Conservation (phyloP, 2,797 vertebrate species). For the Otolemur crassicaudatus region DNA sequence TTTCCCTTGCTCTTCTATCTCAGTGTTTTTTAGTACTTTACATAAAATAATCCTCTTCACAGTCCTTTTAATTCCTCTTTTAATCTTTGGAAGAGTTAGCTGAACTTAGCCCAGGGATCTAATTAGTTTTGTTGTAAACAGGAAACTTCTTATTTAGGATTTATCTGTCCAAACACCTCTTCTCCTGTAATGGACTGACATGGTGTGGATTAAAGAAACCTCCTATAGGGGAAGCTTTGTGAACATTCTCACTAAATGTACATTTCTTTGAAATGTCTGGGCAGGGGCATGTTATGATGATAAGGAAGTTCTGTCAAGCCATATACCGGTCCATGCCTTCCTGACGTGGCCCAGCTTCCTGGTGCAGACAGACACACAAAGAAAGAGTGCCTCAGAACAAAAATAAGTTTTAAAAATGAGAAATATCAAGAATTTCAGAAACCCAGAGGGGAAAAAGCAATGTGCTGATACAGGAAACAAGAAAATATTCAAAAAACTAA, state of each 20-base stretch:
- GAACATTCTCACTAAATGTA: slow-evolving; percentile 10
- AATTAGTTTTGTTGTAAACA: slow-evolving; percentile 48
- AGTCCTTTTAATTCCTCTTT: slow-evolving; percentile 30
- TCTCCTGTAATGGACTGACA: neutral
- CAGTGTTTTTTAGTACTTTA: slow-evolving; percentile 33
- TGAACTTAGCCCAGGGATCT: neutral
- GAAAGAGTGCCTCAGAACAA: slow-evolving; percentile 44
- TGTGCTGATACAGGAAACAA: neutral
- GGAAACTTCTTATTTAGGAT: neutral
- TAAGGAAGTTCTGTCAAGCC: slow-evolving; percentile 61
- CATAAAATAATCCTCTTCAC: slow-evolving; percentile 10
- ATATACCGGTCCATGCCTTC: slow-evolving; percentile 44
- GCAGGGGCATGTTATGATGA: neutral
- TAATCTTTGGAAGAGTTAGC: neutral
- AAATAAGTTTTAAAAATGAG: slow-evolving; percentile 60
- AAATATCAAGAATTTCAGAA: slow-evolving; percentile 72
- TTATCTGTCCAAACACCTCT: neutral
- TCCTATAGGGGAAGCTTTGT: neutral
- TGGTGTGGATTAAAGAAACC: slow-evolving; percentile 45
- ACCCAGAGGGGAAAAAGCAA: slow-evolving; percentile 14
- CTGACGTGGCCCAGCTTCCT: slow-evolving; percentile 37
- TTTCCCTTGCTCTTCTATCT: neutral
- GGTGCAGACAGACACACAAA: slow-evolving; percentile 45
- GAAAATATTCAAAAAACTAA: neutral
- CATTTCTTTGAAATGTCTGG: slow-evolving; percentile 23